Evolutionary conservation across 2,888 invertebrate genomes (phyloP), one percentile per base, ranked within the genome.

Genomic region (Ditula angustiorana): DNA sequence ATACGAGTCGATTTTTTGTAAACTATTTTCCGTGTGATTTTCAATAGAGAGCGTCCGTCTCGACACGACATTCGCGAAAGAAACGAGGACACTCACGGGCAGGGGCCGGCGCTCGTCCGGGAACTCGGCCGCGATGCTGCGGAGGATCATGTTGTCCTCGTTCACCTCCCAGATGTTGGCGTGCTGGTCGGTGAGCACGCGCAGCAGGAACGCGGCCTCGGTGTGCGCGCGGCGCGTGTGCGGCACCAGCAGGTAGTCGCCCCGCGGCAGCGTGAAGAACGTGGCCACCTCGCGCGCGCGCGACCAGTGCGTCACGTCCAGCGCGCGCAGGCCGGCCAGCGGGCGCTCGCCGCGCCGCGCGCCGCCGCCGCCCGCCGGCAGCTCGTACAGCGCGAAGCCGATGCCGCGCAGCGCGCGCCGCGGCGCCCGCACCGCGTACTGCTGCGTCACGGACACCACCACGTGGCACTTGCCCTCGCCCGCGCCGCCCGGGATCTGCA

Each of bases 101-200:
- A 94, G 81, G 2, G 93, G 80, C 50, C 90, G 84, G 11, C 82
- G 81, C 73, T 95, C 95, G 71, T 94, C 95, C 72, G 93, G 84
- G 77, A 94, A 93, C 76, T 95, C 95, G 1, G 93, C 81, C 1
- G 94, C 91, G 69, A 95, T 93, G 81, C 95, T 95, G 68, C 95
- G 90, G 68, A 95, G 94, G 50, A 96, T 90, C 92, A 95, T 93
- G 82, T 96, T 96, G 82, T 96, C 96, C 78, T 96, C 96, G 82
- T 96, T 96, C 63, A 95, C 95, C 90, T 96, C 96, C 95, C 95
- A 95, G 82, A 96, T 95, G 84, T 95, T 95, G 74, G 95, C 94
- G 82, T 95, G 95, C 78, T 95, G 95, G 86, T 96, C 96, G 11
- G 96, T 96, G 71, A 96, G 93, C 71, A 96, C 94, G 74, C 96